Conservation (phyloP, 2,888 invertebrate species). For the Apamea anceps region DNA sequence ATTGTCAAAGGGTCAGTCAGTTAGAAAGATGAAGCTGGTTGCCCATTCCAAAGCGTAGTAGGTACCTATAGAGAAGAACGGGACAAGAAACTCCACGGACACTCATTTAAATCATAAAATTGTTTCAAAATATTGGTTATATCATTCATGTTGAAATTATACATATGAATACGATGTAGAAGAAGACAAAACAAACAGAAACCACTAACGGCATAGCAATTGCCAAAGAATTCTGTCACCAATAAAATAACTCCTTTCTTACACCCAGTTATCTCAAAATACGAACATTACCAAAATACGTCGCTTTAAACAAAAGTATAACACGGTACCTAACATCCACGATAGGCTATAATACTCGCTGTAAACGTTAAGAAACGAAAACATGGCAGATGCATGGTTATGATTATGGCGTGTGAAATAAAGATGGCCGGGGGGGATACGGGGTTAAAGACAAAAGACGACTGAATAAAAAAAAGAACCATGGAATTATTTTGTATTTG, state of each 20-base stretch:
- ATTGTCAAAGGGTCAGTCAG: too few species aligned
- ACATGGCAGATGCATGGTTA: conserved; percentile 52
- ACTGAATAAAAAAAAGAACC: conserved; percentile 5
- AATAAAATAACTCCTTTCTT: conserved; percentile 36
- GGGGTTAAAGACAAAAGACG: conserved; percentile 42
- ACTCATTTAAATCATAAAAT: too few species aligned
- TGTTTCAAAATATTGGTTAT: too few species aligned
- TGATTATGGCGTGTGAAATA: conserved; percentile 47
- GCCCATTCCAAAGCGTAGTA: too few species aligned
- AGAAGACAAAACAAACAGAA: not conserved
- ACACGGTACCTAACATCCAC: conserved; percentile 49
- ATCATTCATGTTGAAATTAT: too few species aligned
- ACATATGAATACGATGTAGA: too few species aligned
- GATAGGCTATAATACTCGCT: conserved; percentile 55
- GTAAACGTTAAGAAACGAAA: conserved; percentile 52
- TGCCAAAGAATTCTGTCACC: conserved; percentile 11
- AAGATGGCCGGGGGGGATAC: conserved; percentile 11
- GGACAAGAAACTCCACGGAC: too few species aligned
- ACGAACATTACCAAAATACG: conserved; percentile 27
- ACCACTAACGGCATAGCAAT: not conserved
- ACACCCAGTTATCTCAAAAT: conserved; percentile 16
- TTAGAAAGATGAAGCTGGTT: too few species aligned
- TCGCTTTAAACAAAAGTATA: conserved; percentile 41
- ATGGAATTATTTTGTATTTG: not conserved
- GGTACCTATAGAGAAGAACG: too few species aligned